phyloP scores from a whole-genome alignment of 2,113 vertebrate genomes.

The Noturus placidus region DNA sequence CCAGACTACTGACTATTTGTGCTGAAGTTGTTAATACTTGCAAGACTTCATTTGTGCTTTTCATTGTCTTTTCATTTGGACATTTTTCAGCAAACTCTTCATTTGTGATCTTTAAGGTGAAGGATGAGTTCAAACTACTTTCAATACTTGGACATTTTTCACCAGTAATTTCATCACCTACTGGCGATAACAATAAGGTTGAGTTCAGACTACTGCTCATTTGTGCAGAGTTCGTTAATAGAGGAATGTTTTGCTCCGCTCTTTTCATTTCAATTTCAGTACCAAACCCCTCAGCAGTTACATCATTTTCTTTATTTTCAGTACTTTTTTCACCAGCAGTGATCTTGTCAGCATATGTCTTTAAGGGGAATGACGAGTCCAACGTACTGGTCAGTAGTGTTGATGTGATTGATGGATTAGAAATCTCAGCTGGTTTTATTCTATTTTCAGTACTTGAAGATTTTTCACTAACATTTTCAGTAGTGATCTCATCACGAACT shows the following conservation, averaged over 20 bases:
- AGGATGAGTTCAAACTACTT: background rate
- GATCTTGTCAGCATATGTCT: background rate
- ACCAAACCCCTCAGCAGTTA: background rate
- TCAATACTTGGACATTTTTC: background rate
- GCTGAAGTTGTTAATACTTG: background rate
- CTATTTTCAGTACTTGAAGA: background rate
- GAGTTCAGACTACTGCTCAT: background rate
- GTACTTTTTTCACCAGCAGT: background rate
- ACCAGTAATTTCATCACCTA: background rate
- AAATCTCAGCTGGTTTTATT: background rate
- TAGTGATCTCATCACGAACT: background rate
- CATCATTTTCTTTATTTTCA: background rate
- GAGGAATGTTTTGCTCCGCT: background rate
- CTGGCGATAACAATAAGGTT: background rate
- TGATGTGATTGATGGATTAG: background rate
- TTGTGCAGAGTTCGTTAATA: background rate
- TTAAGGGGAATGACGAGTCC: background rate
- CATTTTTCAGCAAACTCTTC: conserved; percentile 39
- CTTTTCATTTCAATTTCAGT: background rate
- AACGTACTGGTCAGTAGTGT: background rate
- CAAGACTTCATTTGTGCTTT: background rate
- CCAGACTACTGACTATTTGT: background rate
- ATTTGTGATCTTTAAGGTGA: background rate
- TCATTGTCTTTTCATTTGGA: conserved; percentile 27
- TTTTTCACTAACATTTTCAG: background rate